phyloP scores from a whole-genome alignment of 2,888 invertebrate genomes.

The Orchesellides sinensis region DNA sequence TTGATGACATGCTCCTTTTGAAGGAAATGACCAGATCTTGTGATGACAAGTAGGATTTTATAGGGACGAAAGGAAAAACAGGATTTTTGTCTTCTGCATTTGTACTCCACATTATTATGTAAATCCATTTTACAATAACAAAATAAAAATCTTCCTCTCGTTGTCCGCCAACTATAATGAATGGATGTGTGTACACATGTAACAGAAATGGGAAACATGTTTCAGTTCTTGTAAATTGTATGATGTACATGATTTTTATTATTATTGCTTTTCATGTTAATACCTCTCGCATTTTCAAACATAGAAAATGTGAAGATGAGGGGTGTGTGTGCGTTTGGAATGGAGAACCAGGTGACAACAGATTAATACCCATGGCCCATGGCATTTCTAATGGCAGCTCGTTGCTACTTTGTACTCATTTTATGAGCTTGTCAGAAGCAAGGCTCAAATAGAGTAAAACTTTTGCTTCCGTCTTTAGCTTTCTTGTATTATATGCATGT shows the following conservation, averaged over 20 bases:
- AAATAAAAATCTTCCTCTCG: too few species aligned
- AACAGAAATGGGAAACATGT: too few species aligned
- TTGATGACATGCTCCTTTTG: too few species aligned
- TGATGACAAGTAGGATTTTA: too few species aligned
- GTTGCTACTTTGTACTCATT: too few species aligned
- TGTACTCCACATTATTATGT: too few species aligned
- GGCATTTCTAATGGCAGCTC: not conserved
- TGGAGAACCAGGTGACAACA: constrained; percentile 73
- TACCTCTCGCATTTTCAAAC: not conserved
- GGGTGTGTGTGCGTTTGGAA: not conserved
- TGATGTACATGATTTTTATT: not conserved
- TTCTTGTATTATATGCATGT: not conserved
- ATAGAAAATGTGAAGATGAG: not conserved
- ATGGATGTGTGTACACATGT: too few species aligned
- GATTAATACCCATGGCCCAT: constrained; percentile 66
- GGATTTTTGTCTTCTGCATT: too few species aligned
- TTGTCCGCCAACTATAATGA: too few species aligned
- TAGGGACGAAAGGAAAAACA: too few species aligned
- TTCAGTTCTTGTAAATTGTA: not conserved
- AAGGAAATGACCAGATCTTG: too few species aligned
- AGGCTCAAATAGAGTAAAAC: not conserved
- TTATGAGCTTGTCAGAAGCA: not conserved
- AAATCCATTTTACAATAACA: too few species aligned
- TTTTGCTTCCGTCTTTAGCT: not conserved
- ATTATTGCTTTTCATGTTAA: not conserved